Base-by-base conservation (phyloP, 2,113 vertebrate species). In the Chloroceryle aenea region DNA sequence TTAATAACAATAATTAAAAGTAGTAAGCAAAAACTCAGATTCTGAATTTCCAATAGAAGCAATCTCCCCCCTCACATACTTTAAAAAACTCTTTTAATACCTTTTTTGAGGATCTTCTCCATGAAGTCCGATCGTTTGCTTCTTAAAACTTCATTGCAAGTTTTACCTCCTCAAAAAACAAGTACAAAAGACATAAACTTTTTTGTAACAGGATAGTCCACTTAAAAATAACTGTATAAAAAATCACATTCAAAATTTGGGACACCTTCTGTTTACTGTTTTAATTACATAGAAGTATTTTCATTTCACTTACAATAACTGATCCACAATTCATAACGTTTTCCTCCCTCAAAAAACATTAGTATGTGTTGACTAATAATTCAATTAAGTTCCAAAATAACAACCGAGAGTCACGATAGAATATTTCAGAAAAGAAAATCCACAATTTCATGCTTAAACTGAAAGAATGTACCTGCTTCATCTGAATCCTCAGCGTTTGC, bases 401-500 rank as follows among this genome's bases (percentile, higher is more conserved):
- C 4, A 68, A 48, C 22, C 27, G 20, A 58, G 48, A 30, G 6
- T 4, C 42, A 25, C 30, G 74, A 7, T 0, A 42, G 23, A 36
- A 3, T 7, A 20, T 45, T 88, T 86, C 45, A 79, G 58, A 74
- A 71, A 38, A 67, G 22, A 26, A 48, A 32, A 53, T 1, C 8
- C 36, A 17, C 17, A 32, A 3, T 12, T 64, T 40, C 48, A 3
- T 14, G 42, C 13, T 58, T 40, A 58, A 56, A 23, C 10, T 25
- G 38, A n/a, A 23, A 14, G 38, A 22, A 45, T 15, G 77, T 92
- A 98, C 98, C 98, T 55, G 84, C 52, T 89, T 91, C 96, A 47
- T 61, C 68, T 7, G 58, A 94, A 63, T 92, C 96, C 5, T 98
- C 96, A 27, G 97, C 97, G 2, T 99, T 99, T 36, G 99, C 98